Evolutionary conservation across 2,888 invertebrate genomes (phyloP).

Genomic region (Cordilura impudica): DNA sequence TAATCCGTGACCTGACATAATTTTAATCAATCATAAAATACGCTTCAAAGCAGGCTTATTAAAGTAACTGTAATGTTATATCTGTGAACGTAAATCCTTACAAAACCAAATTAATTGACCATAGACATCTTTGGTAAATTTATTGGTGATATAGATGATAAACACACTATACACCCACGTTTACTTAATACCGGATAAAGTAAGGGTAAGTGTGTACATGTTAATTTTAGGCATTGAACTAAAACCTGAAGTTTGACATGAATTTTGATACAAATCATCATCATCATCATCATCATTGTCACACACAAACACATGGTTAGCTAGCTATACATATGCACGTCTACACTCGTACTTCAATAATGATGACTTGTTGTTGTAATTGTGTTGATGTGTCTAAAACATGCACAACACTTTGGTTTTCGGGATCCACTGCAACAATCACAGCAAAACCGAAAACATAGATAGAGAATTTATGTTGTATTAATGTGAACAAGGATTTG

Average conservation of each 20-base stretch:
- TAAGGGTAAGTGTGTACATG: not conserved
- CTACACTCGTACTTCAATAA: not conserved
- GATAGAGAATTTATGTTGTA: not conserved
- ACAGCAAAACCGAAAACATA: no score
- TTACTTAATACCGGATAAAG: not conserved
- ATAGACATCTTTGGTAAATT: not conserved
- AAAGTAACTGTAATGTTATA: not conserved
- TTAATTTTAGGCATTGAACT: not conserved
- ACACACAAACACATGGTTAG: not conserved
- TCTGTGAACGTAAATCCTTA: not conserved
- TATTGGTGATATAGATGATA: not conserved
- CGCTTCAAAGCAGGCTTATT: not conserved
- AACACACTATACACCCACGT: not conserved
- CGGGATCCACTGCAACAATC: no score
- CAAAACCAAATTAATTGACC: not conserved
- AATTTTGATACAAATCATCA: not conserved
- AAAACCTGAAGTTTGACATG: not conserved
- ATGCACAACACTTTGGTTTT: not conserved
- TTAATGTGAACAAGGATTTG: not conserved
- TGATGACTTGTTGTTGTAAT: slow-evolving; percentile 26
- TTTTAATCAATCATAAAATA: not conserved
- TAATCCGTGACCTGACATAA: not conserved
- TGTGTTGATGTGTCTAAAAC: not conserved
- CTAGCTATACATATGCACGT: not conserved
- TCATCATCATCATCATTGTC: no score